Conservation (phyloP, 2,888 invertebrate genomes). For the Dicycla oo region DNA sequence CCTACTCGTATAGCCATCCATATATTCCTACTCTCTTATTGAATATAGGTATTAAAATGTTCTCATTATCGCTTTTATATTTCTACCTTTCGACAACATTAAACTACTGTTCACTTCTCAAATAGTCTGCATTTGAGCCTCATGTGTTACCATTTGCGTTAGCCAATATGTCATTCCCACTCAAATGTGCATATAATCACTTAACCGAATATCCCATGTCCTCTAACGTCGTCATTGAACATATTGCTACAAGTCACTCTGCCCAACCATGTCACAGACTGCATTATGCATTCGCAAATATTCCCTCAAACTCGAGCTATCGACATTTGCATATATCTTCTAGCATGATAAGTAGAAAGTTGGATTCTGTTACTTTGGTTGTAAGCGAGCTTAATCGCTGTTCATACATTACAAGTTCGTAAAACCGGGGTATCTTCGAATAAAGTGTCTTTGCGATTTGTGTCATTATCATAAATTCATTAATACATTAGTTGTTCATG, state of each 20-base stretch:
- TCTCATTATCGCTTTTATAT: neutral
- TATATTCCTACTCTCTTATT: neutral
- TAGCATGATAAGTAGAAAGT: slow-evolving; percentile 41
- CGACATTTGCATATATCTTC: slow-evolving; percentile 42
- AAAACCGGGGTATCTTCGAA: neutral
- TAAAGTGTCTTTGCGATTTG: slow-evolving; percentile 8
- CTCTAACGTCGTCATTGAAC: neutral
- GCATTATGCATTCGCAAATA: slow-evolving; percentile 51
- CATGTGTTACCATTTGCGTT: neutral
- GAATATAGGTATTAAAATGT: neutral
- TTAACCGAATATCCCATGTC: neutral
- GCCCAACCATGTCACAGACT: neutral
- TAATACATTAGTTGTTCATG: slow-evolving; percentile 1
- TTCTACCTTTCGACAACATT: neutral
- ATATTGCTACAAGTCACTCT: neutral
- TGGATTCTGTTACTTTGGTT: slow-evolving; percentile 33
- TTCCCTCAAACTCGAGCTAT: slow-evolving; percentile 28
- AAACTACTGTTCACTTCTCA: neutral
- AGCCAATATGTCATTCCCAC: neutral
- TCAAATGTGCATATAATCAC: slow-evolving; percentile 12
- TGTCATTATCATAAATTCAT: neutral
- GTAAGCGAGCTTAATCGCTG: slow-evolving; percentile 44
- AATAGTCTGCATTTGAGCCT: neutral
- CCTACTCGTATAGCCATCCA: neutral
- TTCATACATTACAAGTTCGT: slow-evolving; percentile 34